A percentile compares a stretch with the other conserved stretches of the same genome.
These are phyloP conservation scores for Ichneumoninae sp. DNA, from an alignment of 2,888 invertebrate genomes.

Conservation along the genomic window DNA sequence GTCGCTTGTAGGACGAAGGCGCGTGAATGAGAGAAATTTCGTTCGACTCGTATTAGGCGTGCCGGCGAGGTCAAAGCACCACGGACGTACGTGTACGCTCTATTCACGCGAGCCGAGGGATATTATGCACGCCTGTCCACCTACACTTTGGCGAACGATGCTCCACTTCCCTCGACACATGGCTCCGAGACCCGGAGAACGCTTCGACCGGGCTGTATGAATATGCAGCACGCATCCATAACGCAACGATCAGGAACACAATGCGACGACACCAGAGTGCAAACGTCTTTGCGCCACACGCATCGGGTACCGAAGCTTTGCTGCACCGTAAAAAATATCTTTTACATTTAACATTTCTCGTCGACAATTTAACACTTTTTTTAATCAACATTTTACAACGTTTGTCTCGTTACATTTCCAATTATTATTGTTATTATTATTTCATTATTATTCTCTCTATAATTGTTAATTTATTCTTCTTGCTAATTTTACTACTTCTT, in stretches of 20 bases:
- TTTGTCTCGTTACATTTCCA: not conserved
- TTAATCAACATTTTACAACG: not conserved
- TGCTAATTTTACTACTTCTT: too few relatives aligned
- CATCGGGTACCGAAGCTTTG: not conserved
- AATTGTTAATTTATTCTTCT: not conserved
- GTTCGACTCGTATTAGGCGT: slow-evolving; percentile 62
- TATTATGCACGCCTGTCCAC: slow-evolving; percentile 77
- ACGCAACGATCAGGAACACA: slow-evolving; percentile 60
- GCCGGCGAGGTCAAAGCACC: slow-evolving; percentile 53
- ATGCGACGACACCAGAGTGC: slow-evolving; percentile 29
- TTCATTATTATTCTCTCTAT: not conserved
- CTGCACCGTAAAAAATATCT: not conserved
- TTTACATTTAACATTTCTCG: not conserved
- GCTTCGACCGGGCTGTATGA: slow-evolving; percentile 72
- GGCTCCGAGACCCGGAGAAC: slow-evolving; percentile 33
- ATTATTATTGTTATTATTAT: not conserved
- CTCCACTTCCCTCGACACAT: slow-evolving; percentile 62
- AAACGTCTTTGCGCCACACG: slow-evolving; percentile 13
- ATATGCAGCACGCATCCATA: slow-evolving; percentile 75
- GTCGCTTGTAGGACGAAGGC: slow-evolving; percentile 49
- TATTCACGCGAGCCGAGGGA: slow-evolving; percentile 53
- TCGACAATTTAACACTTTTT: not conserved
- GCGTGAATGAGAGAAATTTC: slow-evolving; percentile 50
- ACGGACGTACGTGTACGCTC: slow-evolving; percentile 45
- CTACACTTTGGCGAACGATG: slow-evolving; percentile 73